Conservation (phyloP, 1,140 invertebrate genomes). For the Tetramorium simillimum region DNA sequence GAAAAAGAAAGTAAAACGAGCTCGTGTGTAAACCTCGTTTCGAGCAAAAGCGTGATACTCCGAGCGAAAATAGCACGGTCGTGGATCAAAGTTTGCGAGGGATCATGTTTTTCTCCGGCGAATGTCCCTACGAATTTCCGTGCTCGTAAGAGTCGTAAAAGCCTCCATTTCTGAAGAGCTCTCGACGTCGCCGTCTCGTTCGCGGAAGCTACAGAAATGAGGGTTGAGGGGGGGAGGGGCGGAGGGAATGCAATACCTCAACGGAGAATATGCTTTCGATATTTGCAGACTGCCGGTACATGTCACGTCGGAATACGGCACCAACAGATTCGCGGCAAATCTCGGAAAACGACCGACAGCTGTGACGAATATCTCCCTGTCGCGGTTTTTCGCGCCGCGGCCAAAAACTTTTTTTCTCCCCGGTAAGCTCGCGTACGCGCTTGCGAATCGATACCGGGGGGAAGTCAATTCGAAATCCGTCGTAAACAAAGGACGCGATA, state of each 20-base stretch:
- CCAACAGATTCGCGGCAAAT: constrained; percentile 37
- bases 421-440: neutral
- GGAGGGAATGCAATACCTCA: neutral
- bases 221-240: neutral
- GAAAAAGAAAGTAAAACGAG: neutral
- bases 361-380: constrained; percentile 38
- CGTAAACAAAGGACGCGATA: neutral
- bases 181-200: neutral
- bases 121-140: constrained; percentile 9
- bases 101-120: constrained; percentile 1
- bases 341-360: constrained; percentile 35
- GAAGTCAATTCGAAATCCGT: neutral
- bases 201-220: constrained; percentile 8
- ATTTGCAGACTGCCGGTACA: constrained; percentile 31
- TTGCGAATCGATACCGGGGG: neutral
- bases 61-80: neutral
- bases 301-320: neutral
- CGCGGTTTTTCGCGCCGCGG: neutral
- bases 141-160: constrained; percentile 39
- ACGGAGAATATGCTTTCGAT: constrained; percentile 23
- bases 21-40: neutral
- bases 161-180: constrained; percentile 18
- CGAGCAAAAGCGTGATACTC: neutral
- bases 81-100: constrained; percentile 21
- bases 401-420: neutral